These are phyloP conservation scores for Eublepharis macularius DNA, from an alignment of 2,113 vertebrate genomes.

Conservation along the genomic window DNA sequence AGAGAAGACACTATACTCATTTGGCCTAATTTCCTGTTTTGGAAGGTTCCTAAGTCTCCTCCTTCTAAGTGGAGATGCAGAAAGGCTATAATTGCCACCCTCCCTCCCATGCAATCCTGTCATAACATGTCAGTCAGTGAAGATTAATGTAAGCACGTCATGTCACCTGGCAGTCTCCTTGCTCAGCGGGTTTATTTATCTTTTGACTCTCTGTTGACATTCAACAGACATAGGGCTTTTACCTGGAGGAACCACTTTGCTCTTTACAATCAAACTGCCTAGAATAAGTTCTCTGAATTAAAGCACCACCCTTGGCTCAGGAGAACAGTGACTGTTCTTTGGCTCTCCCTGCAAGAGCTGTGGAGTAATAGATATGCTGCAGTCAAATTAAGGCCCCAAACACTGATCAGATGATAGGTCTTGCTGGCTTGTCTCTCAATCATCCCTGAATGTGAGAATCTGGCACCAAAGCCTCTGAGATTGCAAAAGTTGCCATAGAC, in stretches of 20 bases:
- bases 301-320: not conserved
- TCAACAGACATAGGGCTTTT: not conserved
- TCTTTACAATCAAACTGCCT: slow-evolving; percentile 2
- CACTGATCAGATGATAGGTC: not conserved
- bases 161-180: not conserved
- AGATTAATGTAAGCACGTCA: not conserved
- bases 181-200: not conserved
- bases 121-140: not conserved
- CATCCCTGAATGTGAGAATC: not conserved
- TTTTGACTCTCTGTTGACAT: not conserved
- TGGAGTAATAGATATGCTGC: slow-evolving; percentile 40
- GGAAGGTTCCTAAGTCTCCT: not conserved
- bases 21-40: slow-evolving; percentile 25
- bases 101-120: not conserved
- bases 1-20: not conserved
- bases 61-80: not conserved
- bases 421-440: not conserved
- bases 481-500: not conserved
- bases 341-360: slow-evolving; percentile 12
- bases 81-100: not conserved
- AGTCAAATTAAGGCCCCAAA: slow-evolving; percentile 27
- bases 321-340: not conserved
- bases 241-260: not conserved
- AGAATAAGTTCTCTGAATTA: not conserved
- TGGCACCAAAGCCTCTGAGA: not conserved